These are phyloP conservation scores for Zoanthus solanderi DNA, from an alignment of 92 coral and sea anemone species.

Conservation along the genomic window DNA sequence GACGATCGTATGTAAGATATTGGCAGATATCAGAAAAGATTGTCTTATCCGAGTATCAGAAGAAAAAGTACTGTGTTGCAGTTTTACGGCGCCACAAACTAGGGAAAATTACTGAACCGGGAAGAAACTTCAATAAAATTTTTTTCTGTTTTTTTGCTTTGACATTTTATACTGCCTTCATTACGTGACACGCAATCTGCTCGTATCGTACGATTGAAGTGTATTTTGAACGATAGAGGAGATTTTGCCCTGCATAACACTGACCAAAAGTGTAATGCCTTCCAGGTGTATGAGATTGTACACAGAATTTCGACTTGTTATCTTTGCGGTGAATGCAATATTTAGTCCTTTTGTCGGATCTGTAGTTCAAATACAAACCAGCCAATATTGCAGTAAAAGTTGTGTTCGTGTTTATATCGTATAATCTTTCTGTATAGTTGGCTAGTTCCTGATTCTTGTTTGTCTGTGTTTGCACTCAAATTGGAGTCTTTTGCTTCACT, in stretches of 20 bases:
- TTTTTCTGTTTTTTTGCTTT: neutral
- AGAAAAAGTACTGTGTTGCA: neutral
- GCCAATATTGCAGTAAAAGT: neutral
- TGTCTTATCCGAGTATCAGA: conserved; percentile 32
- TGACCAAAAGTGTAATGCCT: neutral
- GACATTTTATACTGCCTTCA: neutral
- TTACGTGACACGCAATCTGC: conserved; percentile 9
- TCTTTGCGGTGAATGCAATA: conserved; percentile 6
- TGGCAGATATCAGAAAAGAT: conserved; percentile 34
- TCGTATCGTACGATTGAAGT: neutral
- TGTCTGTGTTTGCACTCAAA: neutral
- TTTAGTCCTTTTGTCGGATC: conserved; percentile 12
- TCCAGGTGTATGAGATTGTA: conserved; percentile 23
- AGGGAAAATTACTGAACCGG: conserved; percentile 11
- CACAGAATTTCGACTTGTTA: neutral
- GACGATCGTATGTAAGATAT: neutral
- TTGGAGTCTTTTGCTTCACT: neutral
- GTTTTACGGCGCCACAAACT: conserved; percentile 40
- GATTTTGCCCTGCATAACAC: neutral
- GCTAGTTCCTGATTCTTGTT: neutral
- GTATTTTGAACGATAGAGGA: neutral
- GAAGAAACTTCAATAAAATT: neutral
- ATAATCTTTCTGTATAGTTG: neutral
- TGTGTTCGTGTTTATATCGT: neutral
- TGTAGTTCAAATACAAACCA: conserved; percentile 23